phyloP scores from a whole-genome alignment of 2,797 vertebrate genomes.

The Triplophysa yarkandensis region DNA sequence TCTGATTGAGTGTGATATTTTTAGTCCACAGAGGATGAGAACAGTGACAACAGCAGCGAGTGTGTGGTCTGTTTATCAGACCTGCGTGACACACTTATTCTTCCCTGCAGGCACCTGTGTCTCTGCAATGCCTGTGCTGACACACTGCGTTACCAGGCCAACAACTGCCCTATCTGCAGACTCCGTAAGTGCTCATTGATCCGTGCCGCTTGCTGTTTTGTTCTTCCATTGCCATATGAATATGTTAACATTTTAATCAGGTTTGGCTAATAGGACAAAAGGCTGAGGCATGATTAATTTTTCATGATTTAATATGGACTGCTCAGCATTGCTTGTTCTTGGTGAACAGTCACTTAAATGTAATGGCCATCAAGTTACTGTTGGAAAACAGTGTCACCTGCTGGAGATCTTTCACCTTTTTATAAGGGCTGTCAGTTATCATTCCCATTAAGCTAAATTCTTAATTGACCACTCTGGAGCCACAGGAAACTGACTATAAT shows the following conservation, averaged over 20 bases:
- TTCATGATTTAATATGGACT: neutral
- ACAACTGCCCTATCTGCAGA: slow-evolving; percentile 98
- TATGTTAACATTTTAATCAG: slow-evolving; percentile 13
- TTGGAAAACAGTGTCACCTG: slow-evolving; percentile 66
- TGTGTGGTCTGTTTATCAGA: slow-evolving; percentile 97
- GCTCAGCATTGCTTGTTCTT: slow-evolving; percentile 4
- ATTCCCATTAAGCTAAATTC: neutral
- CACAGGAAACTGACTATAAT: neutral
- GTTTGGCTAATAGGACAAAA: slow-evolving; percentile 23
- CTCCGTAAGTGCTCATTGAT: slow-evolving; percentile 84
- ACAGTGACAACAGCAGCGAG: slow-evolving; percentile 97
- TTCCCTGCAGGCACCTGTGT: slow-evolving; percentile 95
- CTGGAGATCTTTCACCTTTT: slow-evolving; percentile 51
- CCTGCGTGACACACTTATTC: slow-evolving; percentile 92
- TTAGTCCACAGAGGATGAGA: slow-evolving; percentile 92
- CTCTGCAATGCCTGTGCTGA: slow-evolving; percentile 95
- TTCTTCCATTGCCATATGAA: slow-evolving; percentile 30
- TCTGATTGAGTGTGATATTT: neutral
- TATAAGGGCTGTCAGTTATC: neutral
- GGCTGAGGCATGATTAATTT: neutral
- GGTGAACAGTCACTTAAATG: slow-evolving; percentile 7
- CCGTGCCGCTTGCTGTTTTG: slow-evolving; percentile 34
- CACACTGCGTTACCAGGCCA: slow-evolving; percentile 95
- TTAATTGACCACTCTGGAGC: neutral
- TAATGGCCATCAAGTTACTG: slow-evolving; percentile 14